These are phyloP conservation scores for Aphrocallistes beatrix DNA, from an alignment of 37 sponge, comb jelly and placozoan species.

Conservation along the genomic window DNA sequence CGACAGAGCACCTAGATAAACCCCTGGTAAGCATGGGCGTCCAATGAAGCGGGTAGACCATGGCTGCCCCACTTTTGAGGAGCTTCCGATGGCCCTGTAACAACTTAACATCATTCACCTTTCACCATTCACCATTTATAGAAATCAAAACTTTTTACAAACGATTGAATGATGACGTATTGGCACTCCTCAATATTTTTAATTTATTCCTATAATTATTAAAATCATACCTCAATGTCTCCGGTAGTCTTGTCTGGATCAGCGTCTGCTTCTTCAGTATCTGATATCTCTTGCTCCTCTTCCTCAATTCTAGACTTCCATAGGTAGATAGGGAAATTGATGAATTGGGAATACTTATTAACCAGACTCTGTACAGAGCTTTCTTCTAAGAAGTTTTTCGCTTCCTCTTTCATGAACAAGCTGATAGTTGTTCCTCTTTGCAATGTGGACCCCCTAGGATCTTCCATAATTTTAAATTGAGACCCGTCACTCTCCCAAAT, in stretches of 20 bases:
- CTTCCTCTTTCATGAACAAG: slow-evolving; percentile 88
- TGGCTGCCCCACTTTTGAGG: no score
- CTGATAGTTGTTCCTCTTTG: slow-evolving; percentile 84
- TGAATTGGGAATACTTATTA: slow-evolving; percentile 94
- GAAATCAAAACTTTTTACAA: no score
- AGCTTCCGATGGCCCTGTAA: no score
- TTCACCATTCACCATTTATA: no score
- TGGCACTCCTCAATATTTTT: no score
- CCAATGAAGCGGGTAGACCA: no score
- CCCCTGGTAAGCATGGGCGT: no score
- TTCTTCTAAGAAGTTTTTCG: slow-evolving; percentile 75
- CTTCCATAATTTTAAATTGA: slow-evolving; percentile 69
- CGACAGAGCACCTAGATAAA: no score
- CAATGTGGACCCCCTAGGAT: slow-evolving; percentile 86
- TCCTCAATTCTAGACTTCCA: slow-evolving; percentile 85
- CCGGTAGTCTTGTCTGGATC: not conserved
- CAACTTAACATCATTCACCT: no score
- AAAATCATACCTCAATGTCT: not conserved
- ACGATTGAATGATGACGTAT: no score
- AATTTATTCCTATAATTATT: no score
- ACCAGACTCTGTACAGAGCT: slow-evolving; percentile 60
- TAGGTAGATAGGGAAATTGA: slow-evolving; percentile 98
- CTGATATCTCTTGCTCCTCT: not conserved
- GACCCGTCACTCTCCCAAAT: slow-evolving; percentile 85
- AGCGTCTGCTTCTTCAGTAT: not conserved